These are phyloP conservation scores for Erpetoichthys calabaricus DNA, from an alignment of 2,797 vertebrate species.

Conservation along the genomic window DNA sequence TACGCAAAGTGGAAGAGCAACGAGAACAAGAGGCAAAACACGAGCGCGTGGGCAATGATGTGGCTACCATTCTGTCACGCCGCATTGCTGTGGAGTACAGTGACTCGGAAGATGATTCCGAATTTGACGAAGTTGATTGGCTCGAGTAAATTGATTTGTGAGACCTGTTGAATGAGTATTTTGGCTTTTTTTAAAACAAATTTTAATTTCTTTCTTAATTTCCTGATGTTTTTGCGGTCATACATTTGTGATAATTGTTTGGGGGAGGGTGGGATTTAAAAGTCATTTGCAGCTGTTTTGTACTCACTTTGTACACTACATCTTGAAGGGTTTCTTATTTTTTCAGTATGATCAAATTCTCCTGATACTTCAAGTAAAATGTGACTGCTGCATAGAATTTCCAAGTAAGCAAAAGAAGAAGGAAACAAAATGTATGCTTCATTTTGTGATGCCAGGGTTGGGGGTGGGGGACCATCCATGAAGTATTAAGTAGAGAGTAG, in stretches of 20 bases:
- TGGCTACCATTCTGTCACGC: slow-evolving; percentile 89
- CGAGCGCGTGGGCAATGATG: slow-evolving; percentile 88
- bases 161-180: neutral
- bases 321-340: slow-evolving; percentile 8
- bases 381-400: no score
- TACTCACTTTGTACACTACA: slow-evolving; percentile 17
- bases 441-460: no score
- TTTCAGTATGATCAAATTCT: slow-evolving; percentile 20
- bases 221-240: slow-evolving; percentile 12
- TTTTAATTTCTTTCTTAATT: neutral
- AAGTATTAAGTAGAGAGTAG: no score
- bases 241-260: slow-evolving; percentile 29
- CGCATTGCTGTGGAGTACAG: slow-evolving; percentile 95
- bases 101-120: slow-evolving; percentile 92
- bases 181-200: neutral
- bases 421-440: no score
- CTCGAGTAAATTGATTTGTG: slow-evolving; percentile 56
- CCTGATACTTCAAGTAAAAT: neutral
- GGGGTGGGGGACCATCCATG: no score
- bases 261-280: slow-evolving; percentile 12
- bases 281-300: slow-evolving; percentile 20
- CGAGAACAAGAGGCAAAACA: slow-evolving; percentile 94
- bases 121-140: slow-evolving; percentile 97
- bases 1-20: slow-evolving; percentile 94
- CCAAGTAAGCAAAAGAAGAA: no score